These are phyloP conservation scores for Melanotaenia trifasciata DNA, from an alignment of 2,797 vertebrate species.

Conservation along the genomic window DNA sequence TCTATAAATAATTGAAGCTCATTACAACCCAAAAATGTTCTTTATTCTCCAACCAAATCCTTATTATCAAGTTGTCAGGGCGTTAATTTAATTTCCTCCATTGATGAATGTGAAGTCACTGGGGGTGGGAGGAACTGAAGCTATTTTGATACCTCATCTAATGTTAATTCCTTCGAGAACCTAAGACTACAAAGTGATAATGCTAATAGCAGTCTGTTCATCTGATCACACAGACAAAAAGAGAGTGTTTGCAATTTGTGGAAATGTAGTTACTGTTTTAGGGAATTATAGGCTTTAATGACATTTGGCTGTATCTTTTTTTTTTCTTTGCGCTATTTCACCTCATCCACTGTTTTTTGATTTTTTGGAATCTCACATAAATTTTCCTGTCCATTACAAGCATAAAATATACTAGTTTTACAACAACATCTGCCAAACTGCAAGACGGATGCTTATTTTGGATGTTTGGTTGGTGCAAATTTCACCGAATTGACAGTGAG, in stretches of 20 bases:
- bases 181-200: slow-evolving; percentile 62
- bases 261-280: slow-evolving; percentile 34
- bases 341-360: not conserved
- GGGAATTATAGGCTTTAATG: slow-evolving; percentile 16
- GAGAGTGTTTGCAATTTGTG: slow-evolving; percentile 45
- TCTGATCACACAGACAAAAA: slow-evolving; percentile 63
- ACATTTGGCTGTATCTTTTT: slow-evolving; percentile 11
- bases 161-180: slow-evolving; percentile 62
- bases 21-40: slow-evolving; percentile 62
- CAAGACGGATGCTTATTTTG: not conserved
- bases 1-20: slow-evolving; percentile 67
- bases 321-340: not conserved
- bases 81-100: slow-evolving; percentile 75
- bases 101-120: slow-evolving; percentile 75
- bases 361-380: not conserved
- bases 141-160: slow-evolving; percentile 71
- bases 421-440: not conserved
- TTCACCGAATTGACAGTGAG: not conserved
- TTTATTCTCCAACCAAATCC: slow-evolving; percentile 71
- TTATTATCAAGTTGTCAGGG: slow-evolving; percentile 75
- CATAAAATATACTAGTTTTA: not conserved
- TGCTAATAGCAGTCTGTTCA: slow-evolving; percentile 60
- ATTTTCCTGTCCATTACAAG: not conserved
- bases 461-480: not conserved
- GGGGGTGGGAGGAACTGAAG: slow-evolving; percentile 60